Conservation (phyloP, 1,140 invertebrate species). For the Drusus annulatus region DNA sequence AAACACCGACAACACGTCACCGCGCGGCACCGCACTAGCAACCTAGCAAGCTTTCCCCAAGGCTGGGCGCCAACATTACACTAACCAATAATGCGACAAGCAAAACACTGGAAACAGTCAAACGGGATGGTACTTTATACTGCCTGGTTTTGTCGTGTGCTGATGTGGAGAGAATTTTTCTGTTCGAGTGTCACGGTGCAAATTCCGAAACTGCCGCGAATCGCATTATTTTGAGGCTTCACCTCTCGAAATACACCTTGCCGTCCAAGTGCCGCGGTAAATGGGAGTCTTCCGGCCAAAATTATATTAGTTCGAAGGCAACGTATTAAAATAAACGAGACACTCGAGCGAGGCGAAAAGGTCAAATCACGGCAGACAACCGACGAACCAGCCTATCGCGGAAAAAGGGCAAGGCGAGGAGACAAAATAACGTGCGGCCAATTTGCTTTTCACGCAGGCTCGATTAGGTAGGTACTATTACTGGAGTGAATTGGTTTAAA, state of each 20-base stretch:
- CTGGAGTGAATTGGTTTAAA: background rate
- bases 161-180: background rate
- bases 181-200: background rate
- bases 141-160: no score
- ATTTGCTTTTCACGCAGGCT: background rate
- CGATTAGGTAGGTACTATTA: background rate
- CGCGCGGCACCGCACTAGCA: background rate
- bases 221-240: no score
- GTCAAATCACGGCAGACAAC: background rate
- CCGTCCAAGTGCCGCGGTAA: no score
- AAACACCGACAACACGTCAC: conserved; percentile 1
- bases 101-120: no score
- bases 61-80: no score
- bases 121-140: background rate
- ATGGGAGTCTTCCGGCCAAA: conserved; percentile 11
- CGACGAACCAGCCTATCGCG: background rate
- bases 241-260: conserved; percentile 19
- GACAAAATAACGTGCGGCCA: background rate
- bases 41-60: background rate
- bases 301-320: conserved; percentile 6
- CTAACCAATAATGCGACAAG: conserved; percentile 1
- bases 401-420: background rate
- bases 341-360: conserved; percentile 2
- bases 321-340: conserved; percentile 6
- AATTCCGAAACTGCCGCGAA: background rate